Conservation (phyloP, 1,140 invertebrate genomes). For the Platyscapa corneri region DNA sequence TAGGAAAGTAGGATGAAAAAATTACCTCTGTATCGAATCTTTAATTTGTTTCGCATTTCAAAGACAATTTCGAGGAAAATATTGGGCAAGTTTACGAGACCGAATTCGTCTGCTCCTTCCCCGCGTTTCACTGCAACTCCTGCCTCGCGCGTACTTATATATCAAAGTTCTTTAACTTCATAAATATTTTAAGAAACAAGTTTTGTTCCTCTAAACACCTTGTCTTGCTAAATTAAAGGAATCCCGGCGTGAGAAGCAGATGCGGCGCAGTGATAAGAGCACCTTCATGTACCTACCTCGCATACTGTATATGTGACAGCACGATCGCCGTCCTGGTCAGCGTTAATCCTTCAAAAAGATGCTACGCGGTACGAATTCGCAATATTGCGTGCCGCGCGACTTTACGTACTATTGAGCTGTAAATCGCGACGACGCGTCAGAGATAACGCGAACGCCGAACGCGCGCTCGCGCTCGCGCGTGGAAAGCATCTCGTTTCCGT, state of each 20-base stretch:
- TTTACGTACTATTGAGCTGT: conserved; percentile 39
- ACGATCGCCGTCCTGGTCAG: too few species aligned
- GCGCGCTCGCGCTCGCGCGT: background rate
- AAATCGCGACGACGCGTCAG: conserved; percentile 25
- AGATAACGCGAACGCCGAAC: conserved; percentile 29
- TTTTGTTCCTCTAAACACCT: background rate
- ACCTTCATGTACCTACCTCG: background rate
- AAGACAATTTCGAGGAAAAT: too few species aligned
- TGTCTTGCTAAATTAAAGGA: conserved; percentile 40
- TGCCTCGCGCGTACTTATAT: background rate
- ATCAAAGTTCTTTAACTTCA: conserved; percentile 31
- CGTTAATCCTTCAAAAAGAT: conserved; percentile 31
- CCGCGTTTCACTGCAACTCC: background rate
- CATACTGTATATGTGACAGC: too few species aligned
- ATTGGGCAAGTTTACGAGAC: background rate
- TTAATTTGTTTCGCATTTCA: too few species aligned
- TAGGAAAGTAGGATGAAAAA: too few species aligned
- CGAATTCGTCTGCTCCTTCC: background rate
- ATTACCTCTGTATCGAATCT: too few species aligned
- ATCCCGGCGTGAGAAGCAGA: conserved; percentile 31
- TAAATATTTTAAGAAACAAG: conserved; percentile 29
- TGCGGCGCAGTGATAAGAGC: conserved; percentile 45
- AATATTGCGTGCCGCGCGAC: conserved; percentile 36
- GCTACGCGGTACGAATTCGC: conserved; percentile 21
- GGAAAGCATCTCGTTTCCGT: conserved; percentile 55